Evolutionary conservation across 2,797 vertebrate species (phyloP).

Genomic region (Hirundo rustica): DNA sequence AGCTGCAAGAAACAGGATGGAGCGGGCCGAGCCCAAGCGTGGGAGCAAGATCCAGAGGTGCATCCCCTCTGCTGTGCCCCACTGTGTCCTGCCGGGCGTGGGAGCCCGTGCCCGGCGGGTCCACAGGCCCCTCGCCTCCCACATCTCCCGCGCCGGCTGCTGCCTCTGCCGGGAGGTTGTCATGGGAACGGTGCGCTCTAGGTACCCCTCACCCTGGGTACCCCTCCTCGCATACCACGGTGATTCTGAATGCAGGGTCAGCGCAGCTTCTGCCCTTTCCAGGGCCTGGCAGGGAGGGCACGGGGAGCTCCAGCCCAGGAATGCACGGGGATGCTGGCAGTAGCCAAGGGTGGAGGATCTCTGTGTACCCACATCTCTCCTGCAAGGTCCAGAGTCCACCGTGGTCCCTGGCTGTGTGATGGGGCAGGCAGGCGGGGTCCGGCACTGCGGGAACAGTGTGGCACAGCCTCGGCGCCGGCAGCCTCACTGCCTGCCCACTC

Average conservation of each 20-base stretch:
- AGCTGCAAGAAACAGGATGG: background rate
- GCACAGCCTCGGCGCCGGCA: background rate
- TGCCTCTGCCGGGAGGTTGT: slow-evolving; percentile 44
- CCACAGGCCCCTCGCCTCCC: background rate
- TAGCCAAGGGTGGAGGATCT: accelerated
- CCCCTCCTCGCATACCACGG: background rate
- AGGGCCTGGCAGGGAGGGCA: background rate
- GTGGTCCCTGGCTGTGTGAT: accelerated
- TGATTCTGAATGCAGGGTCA: background rate
- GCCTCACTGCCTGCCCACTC: background rate
- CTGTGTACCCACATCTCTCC: accelerated
- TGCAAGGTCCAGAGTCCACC: background rate
- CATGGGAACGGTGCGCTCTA: slow-evolving; percentile 12
- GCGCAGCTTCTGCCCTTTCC: background rate
- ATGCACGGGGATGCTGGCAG: accelerated
- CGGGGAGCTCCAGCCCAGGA: accelerated
- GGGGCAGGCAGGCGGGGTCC: background rate
- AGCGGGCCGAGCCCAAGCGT: background rate
- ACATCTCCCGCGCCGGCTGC: background rate
- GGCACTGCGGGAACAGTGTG: accelerated
- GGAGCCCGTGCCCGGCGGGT: background rate
- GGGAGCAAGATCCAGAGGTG: background rate
- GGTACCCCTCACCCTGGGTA: slow-evolving; percentile 33
- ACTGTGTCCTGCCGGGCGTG: accelerated
- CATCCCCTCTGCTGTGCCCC: background rate